Evolutionary conservation across 2,888 invertebrate species (phyloP), one percentile per base, ranked within the genome.

Genomic region (Drosophila neoperkinsi): DNA sequence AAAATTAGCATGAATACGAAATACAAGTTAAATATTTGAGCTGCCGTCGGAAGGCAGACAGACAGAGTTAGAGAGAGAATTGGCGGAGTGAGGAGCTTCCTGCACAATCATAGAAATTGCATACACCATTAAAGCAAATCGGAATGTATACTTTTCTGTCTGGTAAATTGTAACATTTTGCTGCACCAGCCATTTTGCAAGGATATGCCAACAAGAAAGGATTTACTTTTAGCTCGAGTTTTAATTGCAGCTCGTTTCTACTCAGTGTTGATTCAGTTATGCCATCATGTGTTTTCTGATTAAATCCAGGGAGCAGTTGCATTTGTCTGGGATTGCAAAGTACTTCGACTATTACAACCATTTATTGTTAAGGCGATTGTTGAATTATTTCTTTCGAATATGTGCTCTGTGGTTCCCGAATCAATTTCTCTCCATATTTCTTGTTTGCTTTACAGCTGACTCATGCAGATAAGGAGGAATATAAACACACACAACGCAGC

Each of bases 1-100:
- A 89, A 90, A 90, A 87, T 87, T 87, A 87, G 87, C 90, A 87
- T 90, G 89, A 89, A 87, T 87, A 83, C 87, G 76, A 90, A 87
- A 87, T 89, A 81, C 84, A 89, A 87, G 87, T 89, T 90, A 90
- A 87, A 87, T 87, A 87, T 87, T 87, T 90, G 90, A 87, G 75
- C 74, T 87, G 77, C 72, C 28, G 61, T 49, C 41, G 58, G 46
- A 56, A 18, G 7, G 28, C 46, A 25, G 46, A 25, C 46, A 25
- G 25, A 10, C n/a, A 2, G 41, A 46, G 21, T 13, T 11, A 13
- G 25, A 4, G 25, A 10, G 18, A 18, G 7, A 38, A 36, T 38
- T 18, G 38, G 9, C 38, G 9, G 9, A 9, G 18, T 10, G n/a
- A 41, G 64, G 38, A 11, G 25, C n/a, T 49, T 31, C 46, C 21